These are phyloP conservation scores for Catagonus wagneri DNA, from an alignment of 2,113 vertebrate genomes.

Conservation along the genomic window DNA sequence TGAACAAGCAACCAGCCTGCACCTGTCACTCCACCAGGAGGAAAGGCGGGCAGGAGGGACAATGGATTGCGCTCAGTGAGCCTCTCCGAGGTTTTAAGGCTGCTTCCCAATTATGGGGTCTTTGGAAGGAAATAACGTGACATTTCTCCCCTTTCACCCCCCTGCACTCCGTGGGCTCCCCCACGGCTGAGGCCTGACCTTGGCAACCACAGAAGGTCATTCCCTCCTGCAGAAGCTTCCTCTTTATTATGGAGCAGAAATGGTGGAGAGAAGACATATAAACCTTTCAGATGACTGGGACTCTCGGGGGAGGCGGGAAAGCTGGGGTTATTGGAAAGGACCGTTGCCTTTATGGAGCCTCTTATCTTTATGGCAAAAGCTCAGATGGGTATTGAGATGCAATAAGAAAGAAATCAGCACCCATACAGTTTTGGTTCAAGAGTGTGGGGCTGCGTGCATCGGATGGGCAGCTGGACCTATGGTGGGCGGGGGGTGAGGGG, in stretches of 20 bases:
- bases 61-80: background rate
- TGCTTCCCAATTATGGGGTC: background rate
- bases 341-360: constrained; percentile 61
- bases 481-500: fast-evolving
- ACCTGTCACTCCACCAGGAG: background rate
- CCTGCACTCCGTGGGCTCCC: fast-evolving
- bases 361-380: constrained; percentile 72
- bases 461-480: fast-evolving
- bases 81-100: background rate
- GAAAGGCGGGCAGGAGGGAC: background rate
- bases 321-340: background rate
- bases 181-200: background rate
- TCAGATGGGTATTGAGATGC: background rate
- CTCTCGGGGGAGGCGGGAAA: background rate
- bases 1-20: background rate
- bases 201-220: background rate
- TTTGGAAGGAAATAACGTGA: background rate
- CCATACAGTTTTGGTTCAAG: background rate
- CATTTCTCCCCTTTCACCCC: background rate
- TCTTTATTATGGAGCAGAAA: background rate
- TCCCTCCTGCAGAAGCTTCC: background rate
- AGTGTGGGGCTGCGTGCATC: background rate
- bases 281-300: background rate
- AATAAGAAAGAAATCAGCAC: background rate
- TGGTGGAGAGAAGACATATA: background rate